Base-by-base conservation (phyloP, 2,113 vertebrate species). In the Nanorana parkeri region DNA sequence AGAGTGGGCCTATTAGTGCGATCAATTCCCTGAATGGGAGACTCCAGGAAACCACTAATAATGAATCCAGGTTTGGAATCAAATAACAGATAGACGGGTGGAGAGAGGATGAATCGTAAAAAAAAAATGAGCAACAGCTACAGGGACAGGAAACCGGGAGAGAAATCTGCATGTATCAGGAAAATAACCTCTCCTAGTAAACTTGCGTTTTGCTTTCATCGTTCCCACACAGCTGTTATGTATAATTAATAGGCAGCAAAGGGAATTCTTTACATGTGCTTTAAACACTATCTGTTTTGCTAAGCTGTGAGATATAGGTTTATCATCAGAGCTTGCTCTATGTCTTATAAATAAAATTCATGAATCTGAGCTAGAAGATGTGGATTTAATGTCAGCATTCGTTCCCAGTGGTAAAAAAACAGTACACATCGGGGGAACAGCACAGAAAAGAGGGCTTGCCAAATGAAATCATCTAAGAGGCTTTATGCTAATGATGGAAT, bases 191-290 rank as follows among this genome's bases (percentile, higher is more conserved):
- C 24, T 23, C 26, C 69, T 65, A 16, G 58, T 75, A 56, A 83
- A 83, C 52, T 68, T 68, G 71, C 28, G 26, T 68, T 76, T 68
- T 55, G 29, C 80, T 75, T 75, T 75, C 63, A 76, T 68, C 28
- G 32, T 83, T 74, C 60, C 60, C 41, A 76, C 72, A 67, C 54
- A 61, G 71, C 71, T 76, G 71, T 54, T 83, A 75, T 83, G 63
- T 83, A 83, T 83, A 83, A 83, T 83, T 83, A 83, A 83, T 76
- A 58, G 71, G 80, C 26, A 26, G 80, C 80, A 68, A 82, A 56
- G 80, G 80, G 80, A 75, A 82, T 82, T 75, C 52, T 60, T 75
- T 66, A 75, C 80, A 82, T 82, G 80, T 66, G 63, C 47, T 74
- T 66, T 65, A 74, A 81, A 81, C 68, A 66, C 67, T 72, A 81